phyloP scores from a whole-genome alignment of 2,888 invertebrate species.

The Lycocerus yunnanus region DNA sequence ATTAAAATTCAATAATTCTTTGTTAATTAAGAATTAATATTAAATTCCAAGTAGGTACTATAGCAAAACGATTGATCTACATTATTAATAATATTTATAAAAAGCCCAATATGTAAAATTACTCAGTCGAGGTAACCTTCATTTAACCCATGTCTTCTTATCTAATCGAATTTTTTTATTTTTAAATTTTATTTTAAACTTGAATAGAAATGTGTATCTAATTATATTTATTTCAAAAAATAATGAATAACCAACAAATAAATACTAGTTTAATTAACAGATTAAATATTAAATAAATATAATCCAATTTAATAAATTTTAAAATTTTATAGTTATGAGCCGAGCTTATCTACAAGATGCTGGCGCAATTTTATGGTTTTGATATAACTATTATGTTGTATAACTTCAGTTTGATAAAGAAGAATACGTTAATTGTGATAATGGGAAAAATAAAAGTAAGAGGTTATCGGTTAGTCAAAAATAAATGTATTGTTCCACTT shows the following conservation, averaged over 20 bases:
- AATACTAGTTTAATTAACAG: not conserved
- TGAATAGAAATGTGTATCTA: not conserved
- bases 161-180: conserved; percentile 10
- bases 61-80: conserved; percentile 3
- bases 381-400: not conserved
- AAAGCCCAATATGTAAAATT: conserved; percentile 32
- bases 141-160: conserved; percentile 37
- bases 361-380: not conserved
- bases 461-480: not conserved
- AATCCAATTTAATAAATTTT: not conserved
- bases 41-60: not conserved
- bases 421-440: not conserved
- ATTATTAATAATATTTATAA: conserved; percentile 20
- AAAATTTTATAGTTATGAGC: not conserved
- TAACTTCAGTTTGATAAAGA: not conserved
- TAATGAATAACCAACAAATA: not conserved
- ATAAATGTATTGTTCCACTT: not conserved
- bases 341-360: not conserved
- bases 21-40: not conserved
- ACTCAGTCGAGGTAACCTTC: conserved; percentile 42
- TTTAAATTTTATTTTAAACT: not conserved
- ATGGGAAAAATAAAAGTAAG: not conserved
- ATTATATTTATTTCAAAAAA: not conserved
- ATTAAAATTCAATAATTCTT: not conserved
- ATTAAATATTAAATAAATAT: not conserved